phyloP scores from a whole-genome alignment of 2,888 invertebrate genomes.

The Drosophila basisetae region DNA sequence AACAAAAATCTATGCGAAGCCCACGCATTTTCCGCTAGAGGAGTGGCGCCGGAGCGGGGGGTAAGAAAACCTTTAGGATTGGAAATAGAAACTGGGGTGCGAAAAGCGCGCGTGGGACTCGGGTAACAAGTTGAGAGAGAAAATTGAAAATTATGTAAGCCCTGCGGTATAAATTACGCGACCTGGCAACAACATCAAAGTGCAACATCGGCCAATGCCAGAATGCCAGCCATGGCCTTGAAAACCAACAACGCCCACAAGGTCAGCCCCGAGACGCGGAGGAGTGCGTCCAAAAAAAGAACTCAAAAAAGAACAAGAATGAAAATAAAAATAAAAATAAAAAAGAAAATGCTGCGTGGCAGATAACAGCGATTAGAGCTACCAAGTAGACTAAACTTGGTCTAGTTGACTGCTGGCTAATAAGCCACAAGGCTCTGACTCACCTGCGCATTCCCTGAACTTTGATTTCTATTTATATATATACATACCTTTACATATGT shows the following conservation, averaged over 20 bases:
- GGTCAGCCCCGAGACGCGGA: slow-evolving; percentile 30
- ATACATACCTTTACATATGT: background rate
- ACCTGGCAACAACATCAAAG: slow-evolving; percentile 63
- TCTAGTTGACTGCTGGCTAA: slow-evolving; percentile 44
- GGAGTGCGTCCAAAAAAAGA: slow-evolving; percentile 42
- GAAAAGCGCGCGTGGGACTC: slow-evolving; percentile 42
- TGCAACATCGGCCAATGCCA: slow-evolving; percentile 38
- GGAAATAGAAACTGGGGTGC: slow-evolving; percentile 40
- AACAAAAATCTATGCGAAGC: slow-evolving; percentile 34
- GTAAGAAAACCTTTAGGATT: slow-evolving; percentile 25
- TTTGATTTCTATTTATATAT: slow-evolving; percentile 29
- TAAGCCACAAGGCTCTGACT: slow-evolving; percentile 30
- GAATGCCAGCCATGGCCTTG: slow-evolving; percentile 29
- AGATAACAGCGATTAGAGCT: slow-evolving; percentile 25
- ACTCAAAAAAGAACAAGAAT: background rate
- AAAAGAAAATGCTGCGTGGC: background rate
- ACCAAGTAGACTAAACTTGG: background rate
- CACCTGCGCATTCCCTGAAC: slow-evolving; percentile 27
- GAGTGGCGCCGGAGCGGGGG: background rate
- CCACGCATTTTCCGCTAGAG: slow-evolving; percentile 44
- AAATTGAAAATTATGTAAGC: slow-evolving; percentile 64
- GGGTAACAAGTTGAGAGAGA: slow-evolving; percentile 45
- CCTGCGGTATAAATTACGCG: slow-evolving; percentile 60
- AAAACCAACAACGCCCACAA: slow-evolving; percentile 48
- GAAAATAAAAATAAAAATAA: background rate